Evolutionary conservation across 2,797 vertebrate species (phyloP).

Genomic region (Aulostomus chinensis): DNA sequence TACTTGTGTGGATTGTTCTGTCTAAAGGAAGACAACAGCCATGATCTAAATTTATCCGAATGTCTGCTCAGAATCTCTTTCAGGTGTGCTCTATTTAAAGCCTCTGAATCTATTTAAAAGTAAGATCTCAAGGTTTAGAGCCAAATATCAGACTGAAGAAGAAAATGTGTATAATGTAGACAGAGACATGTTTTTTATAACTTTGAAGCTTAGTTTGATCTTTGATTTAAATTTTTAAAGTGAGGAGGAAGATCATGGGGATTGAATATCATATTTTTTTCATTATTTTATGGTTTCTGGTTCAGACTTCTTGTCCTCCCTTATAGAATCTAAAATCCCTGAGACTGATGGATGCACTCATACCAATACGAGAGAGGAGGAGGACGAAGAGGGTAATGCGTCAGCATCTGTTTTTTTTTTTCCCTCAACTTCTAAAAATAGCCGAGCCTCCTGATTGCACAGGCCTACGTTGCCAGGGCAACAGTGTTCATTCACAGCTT

Average conservation of each 20-base stretch:
- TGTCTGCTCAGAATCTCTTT: background rate
- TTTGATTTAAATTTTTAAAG: background rate
- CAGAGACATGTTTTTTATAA: background rate
- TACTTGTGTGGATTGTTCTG: too few species aligned
- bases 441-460: constrained; percentile 62
- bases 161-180: background rate
- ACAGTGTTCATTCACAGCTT: constrained; percentile 82
- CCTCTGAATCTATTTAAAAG: too few species aligned
- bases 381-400: constrained; percentile 62
- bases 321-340: constrained; percentile 13
- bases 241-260: too few species aligned
- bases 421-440: constrained; percentile 77
- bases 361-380: constrained; percentile 23
- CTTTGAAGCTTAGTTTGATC: background rate
- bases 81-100: background rate
- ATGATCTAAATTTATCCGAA: background rate
- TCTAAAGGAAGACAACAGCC: background rate
- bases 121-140: too few species aligned
- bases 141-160: too few species aligned
- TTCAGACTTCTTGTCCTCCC: constrained; percentile 2
- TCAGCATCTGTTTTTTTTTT: constrained; percentile 73
- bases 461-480: constrained; percentile 77
- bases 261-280: too few species aligned
- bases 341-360: constrained; percentile 42
- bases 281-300: background rate